A percentile compares a stretch with the other conserved stretches of the same genome.
phyloP scores from a whole-genome alignment of 1,140 invertebrate genomes.

The Dufourea novaeangliae region DNA sequence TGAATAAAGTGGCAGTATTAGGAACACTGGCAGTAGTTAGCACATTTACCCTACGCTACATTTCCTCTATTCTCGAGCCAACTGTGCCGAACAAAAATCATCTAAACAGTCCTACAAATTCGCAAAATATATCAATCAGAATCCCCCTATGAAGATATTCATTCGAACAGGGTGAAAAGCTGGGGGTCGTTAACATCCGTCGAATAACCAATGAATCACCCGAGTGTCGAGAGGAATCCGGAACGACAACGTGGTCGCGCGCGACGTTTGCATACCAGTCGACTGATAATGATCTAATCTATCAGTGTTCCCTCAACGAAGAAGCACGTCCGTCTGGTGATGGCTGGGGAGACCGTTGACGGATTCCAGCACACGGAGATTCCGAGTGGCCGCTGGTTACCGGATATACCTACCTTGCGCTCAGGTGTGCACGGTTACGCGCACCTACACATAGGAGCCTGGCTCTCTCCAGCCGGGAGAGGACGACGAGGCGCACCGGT shows the following conservation, averaged over 20 bases:
- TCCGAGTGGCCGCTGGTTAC: constrained; percentile 22
- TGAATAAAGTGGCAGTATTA: too few species aligned
- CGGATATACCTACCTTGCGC: constrained; percentile 14
- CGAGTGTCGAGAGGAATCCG: constrained; percentile 12
- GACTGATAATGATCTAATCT: constrained; percentile 39
- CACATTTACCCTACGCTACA: too few species aligned
- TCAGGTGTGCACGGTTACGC: background rate
- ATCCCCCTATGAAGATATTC: background rate
- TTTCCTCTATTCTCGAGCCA: too few species aligned
- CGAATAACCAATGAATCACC: constrained; percentile 22
- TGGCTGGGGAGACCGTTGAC: constrained; percentile 12
- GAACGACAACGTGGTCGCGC: constrained; percentile 7
- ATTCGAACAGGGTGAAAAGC: background rate
- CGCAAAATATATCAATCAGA: background rate
- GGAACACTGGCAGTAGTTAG: too few species aligned
- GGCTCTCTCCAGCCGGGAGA: background rate
- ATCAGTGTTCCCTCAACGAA: constrained; percentile 24
- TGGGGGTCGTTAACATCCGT: background rate
- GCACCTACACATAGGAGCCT: background rate
- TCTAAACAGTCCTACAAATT: too few species aligned
- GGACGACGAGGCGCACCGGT: constrained; percentile 9
- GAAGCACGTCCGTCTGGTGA: background rate
- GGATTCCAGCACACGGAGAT: constrained; percentile 41
- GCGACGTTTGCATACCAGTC: constrained; percentile 28
- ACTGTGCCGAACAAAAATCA: too few species aligned